These are phyloP conservation scores for Fragum whitleyi DNA, from an alignment of 2,888 invertebrate species.

Conservation along the genomic window DNA sequence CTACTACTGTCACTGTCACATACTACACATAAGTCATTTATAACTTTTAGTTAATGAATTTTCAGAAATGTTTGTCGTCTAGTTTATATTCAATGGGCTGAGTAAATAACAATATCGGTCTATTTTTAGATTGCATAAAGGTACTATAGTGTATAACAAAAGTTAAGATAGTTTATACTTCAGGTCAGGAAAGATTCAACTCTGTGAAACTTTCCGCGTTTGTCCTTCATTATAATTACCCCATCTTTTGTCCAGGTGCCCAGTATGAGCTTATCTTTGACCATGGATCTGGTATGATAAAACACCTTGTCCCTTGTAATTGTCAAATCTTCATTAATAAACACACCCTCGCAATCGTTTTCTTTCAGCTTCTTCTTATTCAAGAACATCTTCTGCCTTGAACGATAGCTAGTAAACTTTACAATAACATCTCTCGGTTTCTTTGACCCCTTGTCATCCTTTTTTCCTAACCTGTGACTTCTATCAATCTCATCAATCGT, in stretches of 20 bases:
- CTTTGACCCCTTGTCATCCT: no score
- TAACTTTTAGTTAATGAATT: no score
- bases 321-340: slow-evolving; percentile 6
- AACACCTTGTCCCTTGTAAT: background rate
- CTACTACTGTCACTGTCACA: no score
- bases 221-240: background rate
- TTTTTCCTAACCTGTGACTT: background rate
- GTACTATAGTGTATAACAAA: no score
- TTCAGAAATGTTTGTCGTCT: no score
- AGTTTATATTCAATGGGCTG: no score
- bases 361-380: background rate
- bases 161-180: background rate
- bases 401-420: background rate
- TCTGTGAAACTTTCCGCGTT: background rate
- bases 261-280: background rate
- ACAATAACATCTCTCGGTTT: background rate
- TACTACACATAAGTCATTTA: no score
- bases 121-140: no score
- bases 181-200: background rate
- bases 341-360: background rate
- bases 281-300: background rate
- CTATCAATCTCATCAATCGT: slow-evolving; percentile 3
- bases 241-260: slow-evolving; percentile 4
- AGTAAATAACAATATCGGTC: no score
- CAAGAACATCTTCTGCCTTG: background rate